Evolutionary conservation across 2,113 vertebrate species (phyloP).

Genomic region (Narcine bancroftii): DNA sequence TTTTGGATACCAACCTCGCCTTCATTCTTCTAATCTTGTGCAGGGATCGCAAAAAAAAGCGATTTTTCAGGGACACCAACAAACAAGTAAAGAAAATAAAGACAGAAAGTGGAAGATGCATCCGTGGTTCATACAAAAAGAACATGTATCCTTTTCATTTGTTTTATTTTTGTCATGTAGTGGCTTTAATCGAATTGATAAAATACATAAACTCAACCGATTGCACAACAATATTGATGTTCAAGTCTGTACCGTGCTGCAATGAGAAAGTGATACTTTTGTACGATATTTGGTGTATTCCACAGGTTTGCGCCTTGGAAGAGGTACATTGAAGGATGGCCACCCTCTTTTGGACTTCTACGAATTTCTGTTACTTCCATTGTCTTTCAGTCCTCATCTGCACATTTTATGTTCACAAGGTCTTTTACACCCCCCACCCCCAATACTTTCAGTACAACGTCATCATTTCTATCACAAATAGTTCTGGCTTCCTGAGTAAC

Average conservation of each 20-base stretch:
- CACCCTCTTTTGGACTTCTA: too few species aligned
- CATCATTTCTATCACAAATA: too few species aligned
- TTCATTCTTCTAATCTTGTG: not conserved
- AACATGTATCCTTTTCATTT: constrained; percentile 78
- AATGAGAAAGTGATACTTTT: not conserved
- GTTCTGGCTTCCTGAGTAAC: too few species aligned
- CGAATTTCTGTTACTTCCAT: too few species aligned
- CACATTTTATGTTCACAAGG: too few species aligned
- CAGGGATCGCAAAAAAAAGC: constrained; percentile 94
- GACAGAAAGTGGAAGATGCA: constrained; percentile 70
- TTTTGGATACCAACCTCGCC: not conserved
- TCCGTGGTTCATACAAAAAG: constrained; percentile 69
- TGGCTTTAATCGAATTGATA: too few species aligned
- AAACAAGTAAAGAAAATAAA: constrained; percentile 78
- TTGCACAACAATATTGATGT: not conserved
- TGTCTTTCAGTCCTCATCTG: too few species aligned
- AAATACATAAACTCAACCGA: too few species aligned
- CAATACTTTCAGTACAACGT: too few species aligned
- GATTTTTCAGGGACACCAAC: constrained; percentile 73
- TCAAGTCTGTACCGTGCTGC: not conserved
- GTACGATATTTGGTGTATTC: not conserved
- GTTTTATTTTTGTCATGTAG: not conserved
- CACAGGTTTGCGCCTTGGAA: not conserved
- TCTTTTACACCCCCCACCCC: too few species aligned
- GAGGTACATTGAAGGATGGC: not conserved